Conservation (phyloP, 2,113 vertebrate genomes). For the Irena cyanogastra region DNA sequence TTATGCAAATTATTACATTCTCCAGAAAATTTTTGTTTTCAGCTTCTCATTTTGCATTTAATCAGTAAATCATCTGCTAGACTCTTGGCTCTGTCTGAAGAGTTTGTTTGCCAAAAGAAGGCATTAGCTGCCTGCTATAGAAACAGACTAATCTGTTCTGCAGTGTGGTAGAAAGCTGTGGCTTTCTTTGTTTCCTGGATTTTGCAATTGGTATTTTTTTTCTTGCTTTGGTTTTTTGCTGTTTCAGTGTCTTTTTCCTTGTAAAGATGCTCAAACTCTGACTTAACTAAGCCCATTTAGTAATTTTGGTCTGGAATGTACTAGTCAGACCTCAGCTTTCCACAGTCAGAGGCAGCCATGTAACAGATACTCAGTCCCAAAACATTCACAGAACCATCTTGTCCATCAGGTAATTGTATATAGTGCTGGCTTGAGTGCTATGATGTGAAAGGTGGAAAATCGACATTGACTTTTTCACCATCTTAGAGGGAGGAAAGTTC, state of each 20-base stretch:
- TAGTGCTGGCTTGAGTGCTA: background rate
- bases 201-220: background rate
- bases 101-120: slow-evolving; percentile 36
- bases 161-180: background rate
- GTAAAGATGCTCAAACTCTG: background rate
- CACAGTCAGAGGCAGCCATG: background rate
- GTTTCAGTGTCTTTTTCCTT: background rate
- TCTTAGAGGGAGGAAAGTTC: background rate
- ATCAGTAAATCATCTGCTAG: slow-evolving; percentile 49
- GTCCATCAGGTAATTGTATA: background rate
- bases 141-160: slow-evolving; percentile 18
- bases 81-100: slow-evolving; percentile 36
- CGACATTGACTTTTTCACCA: background rate
- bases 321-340: background rate
- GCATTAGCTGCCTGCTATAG: slow-evolving; percentile 31
- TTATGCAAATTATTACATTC: slow-evolving; percentile 17
- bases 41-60: slow-evolving; percentile 44
- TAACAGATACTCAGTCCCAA: background rate
- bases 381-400: background rate
- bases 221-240: background rate
- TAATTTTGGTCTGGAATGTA: background rate
- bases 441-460: background rate
- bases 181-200: slow-evolving; percentile 13
- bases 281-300: background rate
- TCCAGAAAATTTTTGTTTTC: slow-evolving; percentile 38